Conservation (phyloP, 1,140 invertebrate genomes). For the Danaus plexippus region DNA sequence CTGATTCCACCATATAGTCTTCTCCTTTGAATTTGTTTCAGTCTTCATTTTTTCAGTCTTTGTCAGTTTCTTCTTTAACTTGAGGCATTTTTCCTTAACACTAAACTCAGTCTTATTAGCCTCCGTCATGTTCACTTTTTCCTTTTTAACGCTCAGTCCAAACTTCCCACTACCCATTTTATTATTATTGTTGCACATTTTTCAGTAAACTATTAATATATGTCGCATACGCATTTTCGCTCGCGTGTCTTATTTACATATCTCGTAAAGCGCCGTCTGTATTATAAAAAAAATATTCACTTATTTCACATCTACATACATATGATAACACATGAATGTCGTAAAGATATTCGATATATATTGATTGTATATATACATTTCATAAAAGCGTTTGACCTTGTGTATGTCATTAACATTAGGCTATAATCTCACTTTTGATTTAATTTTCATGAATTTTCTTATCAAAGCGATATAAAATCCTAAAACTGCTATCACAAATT, state of each 20-base stretch:
- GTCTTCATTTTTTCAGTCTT: constrained; percentile 66
- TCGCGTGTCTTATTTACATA: constrained; percentile 21
- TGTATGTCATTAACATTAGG: constrained; percentile 56
- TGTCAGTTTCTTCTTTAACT: constrained; percentile 63
- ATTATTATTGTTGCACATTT: constrained; percentile 27
- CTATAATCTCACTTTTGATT: constrained; percentile 62
- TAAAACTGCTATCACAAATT: no score
- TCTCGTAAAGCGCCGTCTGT: constrained; percentile 24
- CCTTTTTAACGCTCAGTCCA: constrained; percentile 50
- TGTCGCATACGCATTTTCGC: constrained; percentile 35
- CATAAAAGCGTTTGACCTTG: constrained; percentile 59
- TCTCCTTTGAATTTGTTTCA: constrained; percentile 49
- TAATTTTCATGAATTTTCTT: constrained; percentile 18
- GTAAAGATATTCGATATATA: constrained; percentile 61
- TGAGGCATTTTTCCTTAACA: constrained; percentile 64
- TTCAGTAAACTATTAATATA: constrained; percentile 9
- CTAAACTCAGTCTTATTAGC: constrained; percentile 60
- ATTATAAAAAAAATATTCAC: constrained; percentile 29
- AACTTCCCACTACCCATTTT: constrained; percentile 63
- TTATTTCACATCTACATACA: constrained; percentile 31
- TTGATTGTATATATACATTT: constrained; percentile 65
- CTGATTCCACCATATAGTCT: constrained; percentile 65
- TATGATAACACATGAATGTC: constrained; percentile 38
- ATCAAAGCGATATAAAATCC: no score
- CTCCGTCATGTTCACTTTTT: constrained; percentile 49